These are phyloP conservation scores for Drosophila koepferae DNA, from an alignment of 2,888 invertebrate genomes.

Conservation along the genomic window DNA sequence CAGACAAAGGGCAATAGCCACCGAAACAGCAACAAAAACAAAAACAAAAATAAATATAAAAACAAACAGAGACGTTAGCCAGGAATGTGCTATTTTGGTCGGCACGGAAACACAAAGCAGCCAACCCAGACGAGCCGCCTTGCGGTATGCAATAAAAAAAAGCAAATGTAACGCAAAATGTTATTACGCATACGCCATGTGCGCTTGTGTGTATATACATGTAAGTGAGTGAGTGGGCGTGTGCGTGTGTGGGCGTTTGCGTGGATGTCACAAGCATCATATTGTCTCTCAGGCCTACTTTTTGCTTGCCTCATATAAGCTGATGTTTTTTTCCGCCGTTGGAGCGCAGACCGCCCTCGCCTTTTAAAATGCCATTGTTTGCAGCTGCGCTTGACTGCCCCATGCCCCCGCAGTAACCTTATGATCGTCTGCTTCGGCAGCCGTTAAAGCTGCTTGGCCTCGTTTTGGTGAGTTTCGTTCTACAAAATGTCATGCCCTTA, in stretches of 20 bases:
- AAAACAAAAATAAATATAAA: constrained; percentile 2
- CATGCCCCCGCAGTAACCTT: constrained; percentile 51
- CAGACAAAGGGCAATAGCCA: constrained; percentile 50
- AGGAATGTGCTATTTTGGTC: constrained; percentile 36
- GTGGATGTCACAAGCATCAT: constrained; percentile 26
- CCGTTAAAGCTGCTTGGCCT: constrained; percentile 22
- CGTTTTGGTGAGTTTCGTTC: constrained; percentile 17
- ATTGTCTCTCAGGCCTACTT: constrained; percentile 56
- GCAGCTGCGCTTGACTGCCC: constrained; percentile 66
- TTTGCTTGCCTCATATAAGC: constrained; percentile 11
- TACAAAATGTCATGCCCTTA: constrained; percentile 33
- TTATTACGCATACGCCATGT: constrained; percentile 78
- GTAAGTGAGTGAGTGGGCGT: constrained; percentile 18
- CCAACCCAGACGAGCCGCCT: constrained; percentile 51
- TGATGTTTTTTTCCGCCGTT: constrained; percentile 22
- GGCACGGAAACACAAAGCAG: constrained; percentile 41
- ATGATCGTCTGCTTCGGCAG: constrained; percentile 38
- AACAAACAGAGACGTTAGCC: constrained; percentile 29
- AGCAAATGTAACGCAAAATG: constrained; percentile 80
- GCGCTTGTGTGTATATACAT: constrained; percentile 25
- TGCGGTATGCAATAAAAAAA: constrained; percentile 81
- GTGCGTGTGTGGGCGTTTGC: constrained; percentile 7
- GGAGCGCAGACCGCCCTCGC: constrained; percentile 40
- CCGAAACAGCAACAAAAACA: constrained; percentile 6
- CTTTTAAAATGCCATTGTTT: constrained; percentile 75